Evolutionary conservation across 2,113 vertebrate species (phyloP).

Genomic region (Heliornis fulica): DNA sequence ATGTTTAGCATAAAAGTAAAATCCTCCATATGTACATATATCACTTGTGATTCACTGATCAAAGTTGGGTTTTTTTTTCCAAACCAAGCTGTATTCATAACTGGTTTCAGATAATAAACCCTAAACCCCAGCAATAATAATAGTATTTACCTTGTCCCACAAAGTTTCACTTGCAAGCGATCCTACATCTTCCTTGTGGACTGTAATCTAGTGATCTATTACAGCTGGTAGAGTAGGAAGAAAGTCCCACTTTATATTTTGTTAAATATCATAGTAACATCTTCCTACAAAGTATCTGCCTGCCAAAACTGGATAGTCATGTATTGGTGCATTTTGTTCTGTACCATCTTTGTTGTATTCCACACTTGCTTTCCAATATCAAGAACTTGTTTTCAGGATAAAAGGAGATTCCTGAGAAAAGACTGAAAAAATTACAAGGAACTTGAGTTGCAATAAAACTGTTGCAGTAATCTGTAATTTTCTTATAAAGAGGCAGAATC

Average conservation of each 20-base stretch:
- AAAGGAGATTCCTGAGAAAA: background rate
- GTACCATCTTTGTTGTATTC: background rate
- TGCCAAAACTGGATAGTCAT: background rate
- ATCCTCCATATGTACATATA: background rate
- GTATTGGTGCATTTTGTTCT: background rate
- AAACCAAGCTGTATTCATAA: background rate
- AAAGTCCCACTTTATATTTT: background rate
- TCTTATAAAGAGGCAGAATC: background rate
- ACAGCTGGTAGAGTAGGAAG: background rate
- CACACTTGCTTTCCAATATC: background rate
- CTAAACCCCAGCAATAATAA: background rate
- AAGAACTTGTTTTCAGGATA: background rate
- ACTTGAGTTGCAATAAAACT: background rate
- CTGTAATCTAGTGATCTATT: background rate
- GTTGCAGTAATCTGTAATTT: background rate
- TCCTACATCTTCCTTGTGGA: background rate
- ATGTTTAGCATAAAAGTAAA: background rate
- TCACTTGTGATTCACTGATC: background rate
- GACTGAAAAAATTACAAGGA: background rate
- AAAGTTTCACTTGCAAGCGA: background rate
- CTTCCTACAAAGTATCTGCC: constrained; percentile 14
- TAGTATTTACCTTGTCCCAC: background rate
- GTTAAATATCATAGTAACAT: constrained; percentile 35
- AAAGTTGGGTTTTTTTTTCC: background rate
- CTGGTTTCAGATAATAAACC: background rate